phyloP scores from a whole-genome alignment of 2,797 vertebrate genomes.

The Poeciliopsis paucimaculata region DNA sequence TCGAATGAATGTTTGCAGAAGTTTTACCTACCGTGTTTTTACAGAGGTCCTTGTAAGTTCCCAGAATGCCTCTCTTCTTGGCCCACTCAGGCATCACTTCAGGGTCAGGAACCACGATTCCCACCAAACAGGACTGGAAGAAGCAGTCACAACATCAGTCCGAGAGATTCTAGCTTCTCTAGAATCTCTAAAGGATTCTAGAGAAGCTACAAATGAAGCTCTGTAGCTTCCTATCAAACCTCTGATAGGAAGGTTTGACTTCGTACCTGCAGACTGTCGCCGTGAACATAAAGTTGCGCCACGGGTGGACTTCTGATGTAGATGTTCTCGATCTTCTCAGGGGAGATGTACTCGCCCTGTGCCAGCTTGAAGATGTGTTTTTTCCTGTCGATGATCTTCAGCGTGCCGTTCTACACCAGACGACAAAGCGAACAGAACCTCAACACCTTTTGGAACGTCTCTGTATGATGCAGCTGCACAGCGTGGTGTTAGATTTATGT shows the following conservation, averaged over 20 bases:
- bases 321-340: slow-evolving; percentile 99
- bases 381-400: slow-evolving; percentile 97
- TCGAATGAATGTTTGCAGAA: not conserved
- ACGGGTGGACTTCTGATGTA: slow-evolving; percentile 95
- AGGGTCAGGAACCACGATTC: slow-evolving; percentile 93
- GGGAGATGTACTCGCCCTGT: slow-evolving; percentile 97
- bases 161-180: no score
- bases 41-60: slow-evolving; percentile 88
- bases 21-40: slow-evolving; percentile 84
- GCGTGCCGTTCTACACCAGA: slow-evolving; percentile 87
- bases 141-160: not conserved
- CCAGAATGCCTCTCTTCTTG: slow-evolving; percentile 90
- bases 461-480: not conserved
- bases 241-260: no score
- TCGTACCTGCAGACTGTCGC: slow-evolving; percentile 94
- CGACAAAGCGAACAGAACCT: not conserved
- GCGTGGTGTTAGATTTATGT: not conserved
- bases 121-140: slow-evolving; percentile 92
- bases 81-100: slow-evolving; percentile 95
- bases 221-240: no score
- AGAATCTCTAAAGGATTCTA: no score
- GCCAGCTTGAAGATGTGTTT: slow-evolving; percentile 99
- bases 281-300: slow-evolving; percentile 93
- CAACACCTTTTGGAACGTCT: not conserved
- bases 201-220: not conserved